Conservation (phyloP, 2,113 vertebrate species). For the Grus americana region DNA sequence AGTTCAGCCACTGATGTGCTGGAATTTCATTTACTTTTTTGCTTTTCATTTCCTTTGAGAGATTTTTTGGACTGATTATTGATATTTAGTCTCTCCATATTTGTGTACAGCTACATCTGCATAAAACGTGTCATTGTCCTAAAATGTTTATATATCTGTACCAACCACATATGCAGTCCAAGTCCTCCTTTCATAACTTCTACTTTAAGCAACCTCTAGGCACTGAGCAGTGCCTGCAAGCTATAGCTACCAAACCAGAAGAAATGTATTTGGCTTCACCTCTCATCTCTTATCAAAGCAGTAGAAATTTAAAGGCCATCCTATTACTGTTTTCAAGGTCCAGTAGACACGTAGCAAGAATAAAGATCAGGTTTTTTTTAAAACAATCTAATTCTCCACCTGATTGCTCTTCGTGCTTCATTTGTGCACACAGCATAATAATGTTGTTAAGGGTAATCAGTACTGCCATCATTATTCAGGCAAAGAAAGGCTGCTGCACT, state of each 20-base stretch:
- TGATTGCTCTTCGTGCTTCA: slow-evolving; percentile 41
- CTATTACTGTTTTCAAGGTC: slow-evolving; percentile 53
- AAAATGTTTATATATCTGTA: not conserved
- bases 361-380: not conserved
- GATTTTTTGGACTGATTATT: not conserved
- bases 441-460: slow-evolving; percentile 51
- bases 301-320: slow-evolving; percentile 33
- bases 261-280: slow-evolving; percentile 1
- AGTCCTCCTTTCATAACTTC: not conserved
- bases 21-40: not conserved
- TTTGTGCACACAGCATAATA: slow-evolving; percentile 40
- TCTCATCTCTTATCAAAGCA: slow-evolving; percentile 24
- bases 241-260: not conserved
- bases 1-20: not conserved
- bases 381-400: slow-evolving; percentile 52
- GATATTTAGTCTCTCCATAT: not conserved
- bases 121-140: not conserved
- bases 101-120: not conserved
- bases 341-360: slow-evolving; percentile 9
- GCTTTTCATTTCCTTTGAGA: not conserved
- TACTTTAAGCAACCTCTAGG: not conserved
- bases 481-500: not conserved
- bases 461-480: not conserved
- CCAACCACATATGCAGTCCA: not conserved
- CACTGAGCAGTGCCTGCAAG: not conserved